phyloP scores from a whole-genome alignment of 2,797 vertebrate genomes.

The Podarcis siculus region DNA sequence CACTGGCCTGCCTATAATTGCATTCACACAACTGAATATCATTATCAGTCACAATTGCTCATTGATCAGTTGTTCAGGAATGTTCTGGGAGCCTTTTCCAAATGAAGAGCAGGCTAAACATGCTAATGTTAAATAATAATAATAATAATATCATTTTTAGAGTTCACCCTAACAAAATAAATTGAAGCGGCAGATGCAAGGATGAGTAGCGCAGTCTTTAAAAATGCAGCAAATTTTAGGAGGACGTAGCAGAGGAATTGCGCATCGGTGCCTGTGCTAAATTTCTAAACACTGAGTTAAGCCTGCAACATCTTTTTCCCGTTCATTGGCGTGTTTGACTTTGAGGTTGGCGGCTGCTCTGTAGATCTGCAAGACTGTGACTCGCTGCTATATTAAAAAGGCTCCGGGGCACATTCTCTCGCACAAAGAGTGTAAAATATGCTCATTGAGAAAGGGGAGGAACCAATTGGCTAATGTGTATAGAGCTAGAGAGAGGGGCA shows the following conservation, averaged over 20 bases:
- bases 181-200: not conserved
- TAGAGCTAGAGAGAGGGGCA: constrained; percentile 42
- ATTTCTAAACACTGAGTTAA: constrained; percentile 50
- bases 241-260: not conserved
- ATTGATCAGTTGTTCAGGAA: no score
- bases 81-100: no score
- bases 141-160: not conserved
- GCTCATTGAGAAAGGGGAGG: constrained; percentile 56
- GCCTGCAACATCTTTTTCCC: constrained; percentile 16
- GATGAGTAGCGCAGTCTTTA: not conserved
- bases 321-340: constrained; percentile 49
- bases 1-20: not conserved
- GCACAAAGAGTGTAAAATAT: constrained; percentile 53
- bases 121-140: no score
- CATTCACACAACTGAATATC: not conserved
- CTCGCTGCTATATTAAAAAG: constrained; percentile 53
- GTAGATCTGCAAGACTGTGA: not conserved
- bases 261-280: not conserved
- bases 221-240: constrained; percentile 31
- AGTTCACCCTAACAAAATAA: not conserved
- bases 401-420: constrained; percentile 58
- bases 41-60: not conserved
- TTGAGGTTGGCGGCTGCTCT: constrained; percentile 50
- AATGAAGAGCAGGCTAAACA: no score
- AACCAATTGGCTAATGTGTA: constrained; percentile 45